Conservation (phyloP, 2,888 invertebrate genomes). For the Prenolepis imparis region DNA sequence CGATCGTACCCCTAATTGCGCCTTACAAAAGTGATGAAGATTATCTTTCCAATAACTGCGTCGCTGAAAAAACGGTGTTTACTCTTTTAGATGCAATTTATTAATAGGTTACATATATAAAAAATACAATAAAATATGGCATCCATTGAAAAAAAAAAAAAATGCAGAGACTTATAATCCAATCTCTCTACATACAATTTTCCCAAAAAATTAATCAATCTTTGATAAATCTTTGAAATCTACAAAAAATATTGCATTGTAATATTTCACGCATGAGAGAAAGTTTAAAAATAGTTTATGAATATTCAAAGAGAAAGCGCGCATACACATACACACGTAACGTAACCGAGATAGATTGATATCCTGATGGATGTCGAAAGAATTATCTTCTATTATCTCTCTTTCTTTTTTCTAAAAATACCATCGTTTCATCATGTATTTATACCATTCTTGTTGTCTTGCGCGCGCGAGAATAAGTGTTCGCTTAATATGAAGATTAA, state of each 20-base stretch:
- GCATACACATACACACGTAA: background rate
- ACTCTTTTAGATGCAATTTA: conserved; percentile 28
- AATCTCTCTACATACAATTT: conserved; percentile 5
- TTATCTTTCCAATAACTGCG: conserved; percentile 15
- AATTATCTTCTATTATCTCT: background rate
- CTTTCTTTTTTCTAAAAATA: conserved; percentile 15
- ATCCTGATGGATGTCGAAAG: background rate
- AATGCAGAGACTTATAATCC: background rate
- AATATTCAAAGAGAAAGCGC: conserved; percentile 5
- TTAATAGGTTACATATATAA: conserved; percentile 22
- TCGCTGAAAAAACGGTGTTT: background rate
- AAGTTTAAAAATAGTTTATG: conserved; percentile 27
- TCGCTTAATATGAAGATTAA: conserved; percentile 66
- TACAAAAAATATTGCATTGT: background rate
- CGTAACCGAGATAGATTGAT: conserved; percentile 25
- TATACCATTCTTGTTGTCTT: background rate
- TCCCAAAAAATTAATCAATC: conserved; percentile 20
- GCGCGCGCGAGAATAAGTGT: conserved; percentile 17
- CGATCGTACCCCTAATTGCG: conserved; percentile 24
- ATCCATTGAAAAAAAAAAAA: background rate
- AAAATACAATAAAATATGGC: conserved; percentile 21
- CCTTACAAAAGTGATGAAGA: background rate
- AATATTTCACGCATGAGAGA: background rate
- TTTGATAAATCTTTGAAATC: background rate
- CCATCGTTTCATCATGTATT: background rate